These are phyloP conservation scores for Ochropleura plecta DNA, from an alignment of 2,888 invertebrate genomes.

Conservation along the genomic window DNA sequence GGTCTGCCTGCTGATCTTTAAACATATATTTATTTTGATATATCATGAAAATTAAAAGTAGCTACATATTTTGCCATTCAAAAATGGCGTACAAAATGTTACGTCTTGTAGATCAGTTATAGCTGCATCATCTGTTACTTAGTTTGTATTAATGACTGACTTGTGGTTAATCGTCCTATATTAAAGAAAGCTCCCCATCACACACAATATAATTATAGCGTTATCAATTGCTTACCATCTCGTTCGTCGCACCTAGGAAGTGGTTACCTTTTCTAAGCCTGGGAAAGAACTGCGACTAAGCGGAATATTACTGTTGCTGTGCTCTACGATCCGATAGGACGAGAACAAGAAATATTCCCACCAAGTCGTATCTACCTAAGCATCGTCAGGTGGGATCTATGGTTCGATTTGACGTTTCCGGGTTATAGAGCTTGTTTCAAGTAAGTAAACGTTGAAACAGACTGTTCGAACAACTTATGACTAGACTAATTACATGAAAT, in stretches of 20 bases:
- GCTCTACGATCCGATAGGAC: not conserved
- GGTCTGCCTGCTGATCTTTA: not conserved
- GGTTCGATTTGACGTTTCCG: not conserved
- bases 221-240: not conserved
- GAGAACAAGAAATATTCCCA: not conserved
- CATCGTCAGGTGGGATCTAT: not conserved
- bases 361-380: not conserved
- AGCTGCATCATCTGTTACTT: not conserved
- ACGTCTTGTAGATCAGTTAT: not conserved
- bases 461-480: slow-evolving; percentile 32
- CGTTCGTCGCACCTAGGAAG: not conserved
- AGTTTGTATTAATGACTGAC: too few relatives aligned
- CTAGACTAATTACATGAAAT: slow-evolving; percentile 21
- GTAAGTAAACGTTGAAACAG: slow-evolving; percentile 35
- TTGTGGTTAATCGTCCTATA: not conserved
- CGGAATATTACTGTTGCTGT: not conserved
- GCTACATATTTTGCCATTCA: too few relatives aligned
- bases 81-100: too few relatives aligned
- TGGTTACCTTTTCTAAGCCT: slow-evolving; percentile 32
- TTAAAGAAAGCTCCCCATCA: not conserved
- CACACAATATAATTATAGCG: not conserved
- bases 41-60: too few relatives aligned
- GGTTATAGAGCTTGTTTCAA: slow-evolving; percentile 23
- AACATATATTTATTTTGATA: too few relatives aligned
- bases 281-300: slow-evolving; percentile 25